Evolutionary conservation across 2,888 invertebrate species (phyloP).

Genomic region (Chrysolina oricalcia): DNA sequence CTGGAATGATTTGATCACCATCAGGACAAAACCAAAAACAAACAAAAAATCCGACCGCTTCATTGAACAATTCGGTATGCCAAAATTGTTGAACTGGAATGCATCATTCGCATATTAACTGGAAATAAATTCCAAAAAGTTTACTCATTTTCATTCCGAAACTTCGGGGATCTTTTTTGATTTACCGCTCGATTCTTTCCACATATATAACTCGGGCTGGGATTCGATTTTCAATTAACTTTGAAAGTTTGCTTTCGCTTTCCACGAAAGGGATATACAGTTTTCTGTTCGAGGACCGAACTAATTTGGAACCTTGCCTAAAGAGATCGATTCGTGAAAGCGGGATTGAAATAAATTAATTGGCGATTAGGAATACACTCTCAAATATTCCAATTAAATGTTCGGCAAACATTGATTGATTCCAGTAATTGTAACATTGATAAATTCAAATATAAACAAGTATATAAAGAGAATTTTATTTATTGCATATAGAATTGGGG

Average conservation of each 20-base stretch:
- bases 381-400: constrained; percentile 7
- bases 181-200: constrained; percentile 38
- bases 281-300: constrained; percentile 7
- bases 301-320: constrained; percentile 15
- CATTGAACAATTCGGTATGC: neutral
- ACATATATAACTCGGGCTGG: constrained; percentile 15
- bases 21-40: neutral
- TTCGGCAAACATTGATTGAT: constrained; percentile 5
- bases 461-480: too few relatives aligned
- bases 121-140: constrained; percentile 34
- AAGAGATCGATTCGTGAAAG: constrained; percentile 1
- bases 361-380: constrained; percentile 13
- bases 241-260: constrained; percentile 29
- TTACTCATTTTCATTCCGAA: constrained; percentile 42
- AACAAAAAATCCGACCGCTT: neutral
- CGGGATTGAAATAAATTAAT: constrained; percentile 22
- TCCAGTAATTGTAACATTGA: neutral
- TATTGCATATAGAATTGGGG: too few relatives aligned
- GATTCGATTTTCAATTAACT: constrained; percentile 33
- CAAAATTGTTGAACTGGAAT: constrained; percentile 10
- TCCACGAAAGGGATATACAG: constrained; percentile 13
- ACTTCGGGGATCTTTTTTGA: constrained; percentile 35
- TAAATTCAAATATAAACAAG: too few relatives aligned
- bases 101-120: constrained; percentile 31
- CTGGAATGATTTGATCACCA: too few relatives aligned